Conservation (phyloP, 2,797 vertebrate species). For the Acrocephalus scirpaceus region DNA sequence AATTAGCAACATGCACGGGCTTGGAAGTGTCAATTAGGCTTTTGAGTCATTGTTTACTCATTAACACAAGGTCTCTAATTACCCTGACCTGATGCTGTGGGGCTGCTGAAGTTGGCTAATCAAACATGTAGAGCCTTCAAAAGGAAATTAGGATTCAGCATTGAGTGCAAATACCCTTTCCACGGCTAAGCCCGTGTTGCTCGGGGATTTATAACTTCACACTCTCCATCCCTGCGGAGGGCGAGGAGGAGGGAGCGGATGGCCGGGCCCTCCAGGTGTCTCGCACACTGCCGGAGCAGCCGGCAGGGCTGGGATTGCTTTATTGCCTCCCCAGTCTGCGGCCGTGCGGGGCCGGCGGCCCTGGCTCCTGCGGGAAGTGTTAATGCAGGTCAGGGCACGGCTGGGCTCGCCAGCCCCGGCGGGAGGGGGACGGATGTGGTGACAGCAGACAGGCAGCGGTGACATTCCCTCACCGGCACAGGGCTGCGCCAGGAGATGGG, state of each 20-base stretch:
- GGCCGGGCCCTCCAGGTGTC: background rate
- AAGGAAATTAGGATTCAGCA: background rate
- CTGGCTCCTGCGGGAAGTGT: background rate
- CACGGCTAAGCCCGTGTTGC: accelerated
- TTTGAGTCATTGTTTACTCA: background rate
- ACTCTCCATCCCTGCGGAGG: background rate
- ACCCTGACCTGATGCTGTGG: background rate
- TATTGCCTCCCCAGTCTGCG: background rate
- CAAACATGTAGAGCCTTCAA: background rate
- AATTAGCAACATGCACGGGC: background rate
- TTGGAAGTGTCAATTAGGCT: constrained; percentile 11
- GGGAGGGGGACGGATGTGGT: background rate
- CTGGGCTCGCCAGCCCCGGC: accelerated
- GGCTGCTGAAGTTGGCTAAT: background rate
- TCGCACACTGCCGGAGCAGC: background rate
- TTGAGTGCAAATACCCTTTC: background rate
- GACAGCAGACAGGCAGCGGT: too few relatives aligned
- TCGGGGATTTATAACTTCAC: background rate
- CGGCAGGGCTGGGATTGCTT: background rate
- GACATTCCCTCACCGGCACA: too few relatives aligned
- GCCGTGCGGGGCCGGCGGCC: background rate
- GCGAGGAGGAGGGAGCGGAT: background rate
- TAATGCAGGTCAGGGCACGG: background rate
- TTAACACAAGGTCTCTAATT: constrained; percentile 37
- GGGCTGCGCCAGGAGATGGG: too few relatives aligned